Base-by-base conservation (phyloP, 2,797 vertebrate genomes). In the Gobionotothen gibberifrons region DNA sequence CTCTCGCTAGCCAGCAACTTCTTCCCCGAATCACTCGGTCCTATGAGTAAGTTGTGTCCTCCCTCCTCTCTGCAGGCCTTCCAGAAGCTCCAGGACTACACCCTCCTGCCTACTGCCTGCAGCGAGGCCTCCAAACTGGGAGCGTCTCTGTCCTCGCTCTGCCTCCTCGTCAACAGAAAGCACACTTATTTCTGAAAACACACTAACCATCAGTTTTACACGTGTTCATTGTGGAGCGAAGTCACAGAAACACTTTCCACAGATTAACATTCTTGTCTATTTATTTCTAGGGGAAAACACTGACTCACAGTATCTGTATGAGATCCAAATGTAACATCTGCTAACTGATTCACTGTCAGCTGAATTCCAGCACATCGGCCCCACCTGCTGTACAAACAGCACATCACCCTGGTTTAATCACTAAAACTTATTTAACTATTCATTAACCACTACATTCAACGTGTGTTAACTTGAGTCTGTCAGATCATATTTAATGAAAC, bases 41-140 rank as follows among this genome's bases (percentile, higher is more conserved):
- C 21, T 32, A 11, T 76, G 61, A 64, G 4, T 74, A 22, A 82
- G 39, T 11, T 1, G 42, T 64, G 51, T 74, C 57, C 53, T 76
- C 19, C 15, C 9, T 64, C 14, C 47, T 68, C 51, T 71, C 74
- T 67, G 1, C 80, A 96, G 94, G 94, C 92, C 22, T 96, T 96
- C 84, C 96, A 97, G 95, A 97, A 97, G 90, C 93, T 98, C 42
- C 92, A 94, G 15, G 95, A 97, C 64, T 96, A 96, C 93, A 96
- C 94, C 56, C 93, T 97, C 22, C 94, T 98, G 57, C 97, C 97
- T 0, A 96, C 96, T 2, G 95, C 96, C 80, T 96, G 96, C 93
- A 96, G 95, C 4, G 97, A 98, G 85, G 91, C 95, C 69, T 94
- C 94, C 66, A 98, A 97, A 79, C 93, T 96, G 13, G 96, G 96